These are phyloP conservation scores for Sipha maydis DNA, from an alignment of 2,888 invertebrate genomes.

Conservation along the genomic window DNA sequence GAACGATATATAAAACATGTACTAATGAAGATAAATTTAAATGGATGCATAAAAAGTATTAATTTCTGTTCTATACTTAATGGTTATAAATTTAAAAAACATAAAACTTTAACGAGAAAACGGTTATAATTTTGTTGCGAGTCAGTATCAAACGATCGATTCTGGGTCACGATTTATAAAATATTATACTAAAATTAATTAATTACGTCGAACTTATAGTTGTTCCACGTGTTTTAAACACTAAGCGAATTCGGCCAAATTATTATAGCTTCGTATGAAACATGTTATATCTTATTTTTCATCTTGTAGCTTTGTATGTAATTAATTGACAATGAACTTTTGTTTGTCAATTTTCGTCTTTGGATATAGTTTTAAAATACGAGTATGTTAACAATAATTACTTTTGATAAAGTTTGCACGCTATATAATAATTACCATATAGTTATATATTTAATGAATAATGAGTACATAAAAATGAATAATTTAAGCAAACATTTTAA, in stretches of 20 bases:
- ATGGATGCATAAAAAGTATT: neutral
- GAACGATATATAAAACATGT: too few relatives aligned
- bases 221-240: neutral
- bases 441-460: too few relatives aligned
- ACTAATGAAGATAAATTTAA: too few relatives aligned
- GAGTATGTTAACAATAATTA: too few relatives aligned
- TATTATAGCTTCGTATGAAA: neutral
- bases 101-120: neutral
- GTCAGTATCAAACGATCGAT: neutral
- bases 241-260: neutral
- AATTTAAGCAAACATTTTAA: too few relatives aligned
- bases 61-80: neutral
- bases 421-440: too few relatives aligned
- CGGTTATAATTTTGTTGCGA: neutral
- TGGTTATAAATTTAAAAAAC: neutral
- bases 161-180: neutral
- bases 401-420: too few relatives aligned
- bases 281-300: neutral
- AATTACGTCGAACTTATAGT: conserved; percentile 10
- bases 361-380: neutral
- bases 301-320: neutral
- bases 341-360: neutral
- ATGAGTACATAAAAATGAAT: too few relatives aligned
- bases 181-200: neutral
- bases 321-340: neutral